Conservation (phyloP, 2,888 invertebrate genomes). For the Pachydiplax longipennis region DNA sequence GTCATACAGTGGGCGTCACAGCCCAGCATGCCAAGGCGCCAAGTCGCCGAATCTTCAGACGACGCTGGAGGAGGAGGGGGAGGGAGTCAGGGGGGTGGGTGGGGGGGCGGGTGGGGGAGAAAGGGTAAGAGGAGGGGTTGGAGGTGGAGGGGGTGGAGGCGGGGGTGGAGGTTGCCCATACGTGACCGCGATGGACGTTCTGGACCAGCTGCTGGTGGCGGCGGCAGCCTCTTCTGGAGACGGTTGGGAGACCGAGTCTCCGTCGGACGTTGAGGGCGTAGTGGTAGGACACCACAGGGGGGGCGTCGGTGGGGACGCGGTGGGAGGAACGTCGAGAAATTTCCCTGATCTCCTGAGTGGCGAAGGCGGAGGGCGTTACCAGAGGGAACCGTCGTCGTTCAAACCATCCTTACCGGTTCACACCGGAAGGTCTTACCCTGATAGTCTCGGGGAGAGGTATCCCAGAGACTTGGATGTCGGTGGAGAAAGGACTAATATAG, state of each 20-base stretch:
- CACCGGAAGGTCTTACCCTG: constrained; percentile 28
- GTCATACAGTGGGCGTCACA: constrained; percentile 8
- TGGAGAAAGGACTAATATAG: background rate
- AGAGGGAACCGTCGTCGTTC: constrained; percentile 30
- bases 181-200: constrained; percentile 61
- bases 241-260: constrained; percentile 17
- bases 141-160: constrained; percentile 50
- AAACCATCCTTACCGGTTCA: background rate
- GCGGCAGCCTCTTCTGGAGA: constrained; percentile 51
- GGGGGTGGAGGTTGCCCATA: constrained; percentile 54
- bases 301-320: background rate
- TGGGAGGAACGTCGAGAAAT: constrained; percentile 26
- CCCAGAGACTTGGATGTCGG: background rate
- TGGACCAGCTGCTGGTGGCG: constrained; percentile 61
- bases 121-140: constrained; percentile 36
- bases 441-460: constrained; percentile 18
- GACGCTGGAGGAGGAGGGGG: constrained; percentile 39
- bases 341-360: background rate
- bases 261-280: constrained; percentile 13
- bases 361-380: constrained; percentile 32
- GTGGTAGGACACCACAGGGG: background rate
- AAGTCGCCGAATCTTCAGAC: constrained; percentile 22
- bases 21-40: constrained; percentile 43
- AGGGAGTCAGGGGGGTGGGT: constrained; percentile 19
- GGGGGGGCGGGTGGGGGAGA: background rate